Conservation (phyloP, 2,888 invertebrate species). For the Encarsia formosa region DNA sequence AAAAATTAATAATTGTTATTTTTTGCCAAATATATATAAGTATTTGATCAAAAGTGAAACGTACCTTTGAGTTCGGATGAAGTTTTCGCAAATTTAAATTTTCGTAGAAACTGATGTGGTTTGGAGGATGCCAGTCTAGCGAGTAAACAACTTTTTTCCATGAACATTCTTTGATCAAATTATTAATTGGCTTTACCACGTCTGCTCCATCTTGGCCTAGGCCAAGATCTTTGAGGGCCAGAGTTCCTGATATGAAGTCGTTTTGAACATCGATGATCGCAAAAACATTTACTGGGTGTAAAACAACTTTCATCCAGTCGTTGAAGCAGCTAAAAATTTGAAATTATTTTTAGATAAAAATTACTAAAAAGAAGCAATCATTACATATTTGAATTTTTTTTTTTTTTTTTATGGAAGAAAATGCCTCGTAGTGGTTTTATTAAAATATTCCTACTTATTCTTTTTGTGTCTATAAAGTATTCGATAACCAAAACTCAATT, state of each 20-base stretch:
- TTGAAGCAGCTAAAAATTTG: slow-evolving; percentile 70
- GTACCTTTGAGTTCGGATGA: slow-evolving; percentile 55
- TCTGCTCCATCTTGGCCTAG: slow-evolving; percentile 82
- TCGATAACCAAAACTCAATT: no score
- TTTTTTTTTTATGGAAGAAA: no score
- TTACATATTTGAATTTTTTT: no score
- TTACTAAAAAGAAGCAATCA: no score
- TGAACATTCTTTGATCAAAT: slow-evolving; percentile 64
- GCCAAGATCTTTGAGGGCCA: slow-evolving; percentile 85
- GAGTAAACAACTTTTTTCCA: slow-evolving; percentile 89
- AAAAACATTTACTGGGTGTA: slow-evolving; percentile 75
- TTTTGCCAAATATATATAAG: not conserved
- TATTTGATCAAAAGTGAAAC: not conserved
- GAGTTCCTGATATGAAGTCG: slow-evolving; percentile 90
- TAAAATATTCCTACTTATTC: no score
- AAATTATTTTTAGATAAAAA: no score
- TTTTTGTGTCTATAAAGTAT: no score
- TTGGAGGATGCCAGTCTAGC: slow-evolving; percentile 92
- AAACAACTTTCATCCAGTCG: slow-evolving; percentile 72
- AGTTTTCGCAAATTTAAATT: slow-evolving; percentile 75
- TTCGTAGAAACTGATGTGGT: slow-evolving; percentile 93
- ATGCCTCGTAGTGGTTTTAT: no score
- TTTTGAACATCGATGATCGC: slow-evolving; percentile 96
- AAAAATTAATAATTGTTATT: not conserved
- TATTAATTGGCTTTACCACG: slow-evolving; percentile 85